phyloP scores from a whole-genome alignment of 2,797 vertebrate species.

The Halcyon badia region DNA sequence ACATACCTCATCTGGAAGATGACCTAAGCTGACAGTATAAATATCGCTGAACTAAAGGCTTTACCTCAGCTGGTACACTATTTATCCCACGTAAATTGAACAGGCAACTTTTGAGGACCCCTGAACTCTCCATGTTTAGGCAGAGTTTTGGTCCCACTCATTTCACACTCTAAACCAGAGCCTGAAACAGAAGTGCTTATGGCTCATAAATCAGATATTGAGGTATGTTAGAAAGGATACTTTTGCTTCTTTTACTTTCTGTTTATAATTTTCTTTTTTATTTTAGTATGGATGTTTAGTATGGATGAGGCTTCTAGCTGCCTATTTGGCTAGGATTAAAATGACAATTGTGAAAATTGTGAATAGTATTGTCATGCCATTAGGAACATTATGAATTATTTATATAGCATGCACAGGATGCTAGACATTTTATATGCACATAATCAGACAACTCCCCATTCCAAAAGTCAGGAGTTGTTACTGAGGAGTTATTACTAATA shows the following conservation, averaged over 20 bases:
- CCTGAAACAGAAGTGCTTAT: neutral
- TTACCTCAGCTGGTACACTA: neutral
- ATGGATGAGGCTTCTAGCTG: neutral
- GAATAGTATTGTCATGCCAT: conserved; percentile 27
- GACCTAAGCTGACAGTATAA: conserved; percentile 24
- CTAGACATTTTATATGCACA: conserved; percentile 22
- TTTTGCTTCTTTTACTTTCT: neutral
- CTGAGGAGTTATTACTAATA: neutral
- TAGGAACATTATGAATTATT: conserved; percentile 52
- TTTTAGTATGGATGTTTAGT: neutral
- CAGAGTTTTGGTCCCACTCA: neutral
- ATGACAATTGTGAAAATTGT: conserved; percentile 4
- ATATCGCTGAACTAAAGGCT: conserved; percentile 27
- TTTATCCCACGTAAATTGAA: conserved; percentile 15
- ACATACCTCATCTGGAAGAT: neutral
- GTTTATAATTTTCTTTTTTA: neutral
- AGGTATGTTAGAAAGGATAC: neutral
- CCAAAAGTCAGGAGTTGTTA: neutral
- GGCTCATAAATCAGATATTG: neutral
- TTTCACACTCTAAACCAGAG: neutral
- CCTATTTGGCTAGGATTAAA: neutral
- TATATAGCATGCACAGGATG: neutral
- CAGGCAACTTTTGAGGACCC: neutral
- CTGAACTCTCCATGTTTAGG: neutral
- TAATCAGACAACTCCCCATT: conserved; percentile 3